Percentiles rank a stretch among this genome's conserved stretches.
Conservation (phyloP, 2,797 vertebrate genomes). For the Channa striata region DNA sequence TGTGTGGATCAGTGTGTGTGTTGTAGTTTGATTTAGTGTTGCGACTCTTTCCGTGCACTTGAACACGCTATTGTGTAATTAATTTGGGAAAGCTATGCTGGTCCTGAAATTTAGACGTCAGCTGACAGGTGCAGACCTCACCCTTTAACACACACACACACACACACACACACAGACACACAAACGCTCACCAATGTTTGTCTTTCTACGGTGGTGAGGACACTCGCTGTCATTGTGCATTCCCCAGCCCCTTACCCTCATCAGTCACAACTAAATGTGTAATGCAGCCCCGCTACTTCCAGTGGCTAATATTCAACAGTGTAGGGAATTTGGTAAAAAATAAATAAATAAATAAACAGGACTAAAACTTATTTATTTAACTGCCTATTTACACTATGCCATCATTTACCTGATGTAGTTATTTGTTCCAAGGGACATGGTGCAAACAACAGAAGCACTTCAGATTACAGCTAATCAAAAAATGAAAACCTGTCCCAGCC, state of each 20-base stretch:
- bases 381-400: neutral
- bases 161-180: conserved; percentile 11
- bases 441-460: neutral
- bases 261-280: too few species aligned
- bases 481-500: neutral
- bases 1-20: neutral
- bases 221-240: too few species aligned
- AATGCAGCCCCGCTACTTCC: too few species aligned
- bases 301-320: too few species aligned
- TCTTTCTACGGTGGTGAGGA: neutral
- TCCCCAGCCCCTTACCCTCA: too few species aligned
- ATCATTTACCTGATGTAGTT: neutral
- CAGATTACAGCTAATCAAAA: neutral
- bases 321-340: too few species aligned
- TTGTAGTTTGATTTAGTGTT: conserved; percentile 5
- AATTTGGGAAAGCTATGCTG: conserved; percentile 75
- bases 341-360: conserved; percentile 7
- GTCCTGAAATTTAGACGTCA: conserved; percentile 76
- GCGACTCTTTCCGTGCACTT: conserved; percentile 30
- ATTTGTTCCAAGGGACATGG: neutral
- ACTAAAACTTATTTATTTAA: neutral
- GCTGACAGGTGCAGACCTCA: conserved; percentile 78
- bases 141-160: conserved; percentile 14
- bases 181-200: neutral
- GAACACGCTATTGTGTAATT: conserved; percentile 48